phyloP scores from a whole-genome alignment of 2,797 vertebrate genomes.

The Eleutherodactylus coqui region DNA sequence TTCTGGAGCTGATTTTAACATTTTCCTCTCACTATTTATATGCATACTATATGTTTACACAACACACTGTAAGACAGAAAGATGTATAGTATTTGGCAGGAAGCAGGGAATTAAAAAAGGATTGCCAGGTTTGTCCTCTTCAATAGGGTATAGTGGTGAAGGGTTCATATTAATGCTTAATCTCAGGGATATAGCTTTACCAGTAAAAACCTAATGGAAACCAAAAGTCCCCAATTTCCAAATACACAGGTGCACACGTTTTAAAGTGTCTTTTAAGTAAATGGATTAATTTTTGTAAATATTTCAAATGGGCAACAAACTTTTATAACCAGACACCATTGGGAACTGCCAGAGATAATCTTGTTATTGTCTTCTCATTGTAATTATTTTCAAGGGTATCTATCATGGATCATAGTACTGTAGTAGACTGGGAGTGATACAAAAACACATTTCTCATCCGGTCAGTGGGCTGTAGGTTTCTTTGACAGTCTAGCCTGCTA shows the following conservation, averaged over 20 bases:
- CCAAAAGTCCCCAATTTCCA: not conserved
- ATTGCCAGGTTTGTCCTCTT: not conserved
- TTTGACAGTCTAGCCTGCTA: not conserved
- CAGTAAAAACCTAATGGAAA: not conserved
- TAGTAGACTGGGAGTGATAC: not conserved
- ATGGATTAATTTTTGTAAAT: not conserved
- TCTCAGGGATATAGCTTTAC: not conserved
- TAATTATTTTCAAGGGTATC: not conserved
- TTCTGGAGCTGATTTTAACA: conserved; percentile 43
- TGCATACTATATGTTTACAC: conserved; percentile 33
- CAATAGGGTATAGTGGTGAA: not conserved
- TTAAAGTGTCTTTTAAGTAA: not conserved
- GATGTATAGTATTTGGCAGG: conserved; percentile 15
- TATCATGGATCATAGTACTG: not conserved
- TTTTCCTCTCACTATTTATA: conserved; percentile 27
- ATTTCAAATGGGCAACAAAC: not conserved
- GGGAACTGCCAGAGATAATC: not conserved
- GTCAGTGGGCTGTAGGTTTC: not conserved
- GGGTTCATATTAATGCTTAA: conserved; percentile 8
- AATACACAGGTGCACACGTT: too few relatives aligned
- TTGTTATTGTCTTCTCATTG: not conserved
- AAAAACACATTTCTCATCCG: not conserved
- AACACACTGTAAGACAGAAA: conserved; percentile 7
- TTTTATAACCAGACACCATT: not conserved
- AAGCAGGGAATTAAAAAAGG: not conserved